phyloP scores from a whole-genome alignment of 64 coral and sea anemone genomes.

The Catalaphyllia jardinei region DNA sequence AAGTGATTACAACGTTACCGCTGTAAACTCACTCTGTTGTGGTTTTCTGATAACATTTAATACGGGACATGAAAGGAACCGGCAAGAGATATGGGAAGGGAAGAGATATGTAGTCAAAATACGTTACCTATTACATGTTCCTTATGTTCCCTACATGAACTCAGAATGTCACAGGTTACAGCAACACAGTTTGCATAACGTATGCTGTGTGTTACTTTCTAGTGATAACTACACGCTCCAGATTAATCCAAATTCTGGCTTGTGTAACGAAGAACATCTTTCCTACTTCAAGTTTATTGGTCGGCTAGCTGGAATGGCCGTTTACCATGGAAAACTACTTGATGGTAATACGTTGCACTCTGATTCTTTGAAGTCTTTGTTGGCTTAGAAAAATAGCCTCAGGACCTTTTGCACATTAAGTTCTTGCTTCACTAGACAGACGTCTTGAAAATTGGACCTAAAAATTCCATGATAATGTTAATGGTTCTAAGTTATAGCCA shows the following conservation, averaged over 20 bases:
- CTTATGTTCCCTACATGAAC: not conserved
- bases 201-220: conserved; percentile 8
- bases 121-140: too few species aligned
- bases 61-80: too few species aligned
- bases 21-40: too few species aligned
- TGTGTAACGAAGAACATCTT: conserved; percentile 98
- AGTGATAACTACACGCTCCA: conserved; percentile 99
- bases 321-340: conserved; percentile 97
- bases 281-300: conserved; percentile 99
- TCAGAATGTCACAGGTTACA: not conserved
- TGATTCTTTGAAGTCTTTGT: not conserved
- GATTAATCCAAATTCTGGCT: conserved; percentile 96
- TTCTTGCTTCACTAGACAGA: too few species aligned
- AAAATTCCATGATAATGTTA: too few species aligned
- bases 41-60: too few species aligned
- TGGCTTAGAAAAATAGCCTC: not conserved
- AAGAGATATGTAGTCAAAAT: too few species aligned
- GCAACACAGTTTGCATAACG: not conserved
- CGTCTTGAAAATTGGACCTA: too few species aligned
- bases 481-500: too few species aligned
- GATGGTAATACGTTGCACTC: conserved; percentile 65
- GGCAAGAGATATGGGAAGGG: too few species aligned
- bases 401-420: too few species aligned
- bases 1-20: too few species aligned
- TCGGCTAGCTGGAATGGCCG: conserved; percentile 96